These are phyloP conservation scores for Eueides isabella DNA, from an alignment of 1,140 invertebrate genomes.

Conservation along the genomic window DNA sequence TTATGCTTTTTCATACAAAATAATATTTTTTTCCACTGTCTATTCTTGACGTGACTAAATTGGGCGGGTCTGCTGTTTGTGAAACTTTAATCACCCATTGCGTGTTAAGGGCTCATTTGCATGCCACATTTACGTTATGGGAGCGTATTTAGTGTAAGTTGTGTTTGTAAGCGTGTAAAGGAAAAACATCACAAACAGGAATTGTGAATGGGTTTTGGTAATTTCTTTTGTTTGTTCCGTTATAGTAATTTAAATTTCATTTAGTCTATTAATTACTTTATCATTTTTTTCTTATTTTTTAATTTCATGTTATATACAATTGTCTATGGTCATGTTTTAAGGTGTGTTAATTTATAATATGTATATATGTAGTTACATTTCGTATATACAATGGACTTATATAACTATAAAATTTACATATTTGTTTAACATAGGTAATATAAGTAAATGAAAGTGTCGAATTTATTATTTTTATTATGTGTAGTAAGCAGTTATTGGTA, in stretches of 20 bases:
- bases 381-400: too few species aligned
- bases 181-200: not conserved
- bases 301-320: too few species aligned
- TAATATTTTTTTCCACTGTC: not conserved
- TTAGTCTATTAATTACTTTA: not conserved
- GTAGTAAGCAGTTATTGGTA: too few species aligned
- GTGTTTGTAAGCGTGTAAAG: not conserved
- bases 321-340: too few species aligned
- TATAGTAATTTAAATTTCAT: not conserved
- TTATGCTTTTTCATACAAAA: not conserved
- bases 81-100: conserved; percentile 28
- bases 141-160: not conserved
- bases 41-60: not conserved
- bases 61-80: conserved; percentile 5
- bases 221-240: not conserved
- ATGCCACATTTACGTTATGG: conserved; percentile 25
- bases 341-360: too few species aligned
- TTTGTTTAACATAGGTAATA: too few species aligned
- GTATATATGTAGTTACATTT: too few species aligned
- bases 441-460: too few species aligned
- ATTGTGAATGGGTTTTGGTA: not conserved
- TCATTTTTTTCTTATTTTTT: too few species aligned
- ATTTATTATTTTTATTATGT: too few species aligned
- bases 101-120: conserved; percentile 29
- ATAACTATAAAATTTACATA: too few species aligned